A percentile compares a stretch with the other conserved stretches of the same genome.
phyloP scores from a whole-genome alignment of 2,113 vertebrate species.

The Heliornis fulica region DNA sequence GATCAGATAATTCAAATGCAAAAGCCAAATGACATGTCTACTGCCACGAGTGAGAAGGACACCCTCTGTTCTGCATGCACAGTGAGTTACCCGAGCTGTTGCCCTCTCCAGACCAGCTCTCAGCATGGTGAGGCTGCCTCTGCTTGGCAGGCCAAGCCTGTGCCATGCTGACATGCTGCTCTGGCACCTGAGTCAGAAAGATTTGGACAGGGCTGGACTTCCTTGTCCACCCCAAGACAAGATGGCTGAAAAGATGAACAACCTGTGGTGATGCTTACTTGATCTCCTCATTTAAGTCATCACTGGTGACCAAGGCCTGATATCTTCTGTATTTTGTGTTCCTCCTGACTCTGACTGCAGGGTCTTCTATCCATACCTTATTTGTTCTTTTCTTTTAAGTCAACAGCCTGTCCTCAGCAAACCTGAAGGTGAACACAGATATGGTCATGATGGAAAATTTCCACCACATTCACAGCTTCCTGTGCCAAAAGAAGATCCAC shows the following conservation, averaged over 20 bases:
- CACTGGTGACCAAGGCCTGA: not conserved
- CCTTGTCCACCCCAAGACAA: not conserved
- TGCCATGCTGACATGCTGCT: not conserved
- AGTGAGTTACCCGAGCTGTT: not conserved
- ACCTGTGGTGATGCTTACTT: not conserved
- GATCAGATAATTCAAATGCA: not conserved
- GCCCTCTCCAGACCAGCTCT: not conserved
- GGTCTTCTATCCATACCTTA: not conserved
- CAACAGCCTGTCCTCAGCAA: constrained; percentile 16
- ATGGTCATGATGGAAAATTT: constrained; percentile 67
- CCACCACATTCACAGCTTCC: constrained; percentile 46
- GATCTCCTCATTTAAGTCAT: not conserved
- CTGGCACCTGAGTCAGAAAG: not conserved
- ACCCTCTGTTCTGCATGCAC: not conserved
- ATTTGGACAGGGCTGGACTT: not conserved
- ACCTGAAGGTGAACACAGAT: constrained; percentile 6
- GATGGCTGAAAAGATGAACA: not conserved
- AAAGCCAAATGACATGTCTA: not conserved
- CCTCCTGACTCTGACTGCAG: not conserved
- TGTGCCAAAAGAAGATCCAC: constrained; percentile 15
- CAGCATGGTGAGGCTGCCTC: not conserved
- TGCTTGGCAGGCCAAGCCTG: fast-evolving
- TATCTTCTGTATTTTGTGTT: not conserved
- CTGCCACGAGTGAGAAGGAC: not conserved
- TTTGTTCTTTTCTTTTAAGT: not conserved